A percentile compares a stretch with the other conserved stretches of the same genome.
Conservation (phyloP, 1,140 invertebrate genomes). For the Caenorhabditis brenneri region DNA sequence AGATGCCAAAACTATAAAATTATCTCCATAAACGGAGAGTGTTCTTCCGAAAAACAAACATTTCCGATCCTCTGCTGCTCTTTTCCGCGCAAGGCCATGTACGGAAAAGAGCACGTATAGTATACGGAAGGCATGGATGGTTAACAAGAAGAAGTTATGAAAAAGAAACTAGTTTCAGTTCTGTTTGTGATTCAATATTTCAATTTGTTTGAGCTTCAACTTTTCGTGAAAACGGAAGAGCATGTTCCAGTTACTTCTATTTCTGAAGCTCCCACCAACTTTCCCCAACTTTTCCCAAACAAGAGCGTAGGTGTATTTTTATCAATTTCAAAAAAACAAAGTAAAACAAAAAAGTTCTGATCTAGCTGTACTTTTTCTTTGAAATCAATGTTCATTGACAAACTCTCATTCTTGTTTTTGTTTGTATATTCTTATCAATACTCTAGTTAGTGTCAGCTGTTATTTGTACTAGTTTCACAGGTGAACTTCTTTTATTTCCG, state of each 20-base stretch:
- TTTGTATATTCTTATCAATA: not conserved
- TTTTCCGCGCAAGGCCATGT: not conserved
- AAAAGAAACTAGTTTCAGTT: not conserved
- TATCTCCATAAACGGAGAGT: not conserved
- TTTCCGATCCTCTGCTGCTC: not conserved
- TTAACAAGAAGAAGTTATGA: not conserved
- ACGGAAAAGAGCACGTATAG: slow-evolving; percentile 6
- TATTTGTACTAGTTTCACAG: not conserved
- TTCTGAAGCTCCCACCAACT: too few relatives aligned
- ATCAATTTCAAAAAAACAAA: too few relatives aligned
- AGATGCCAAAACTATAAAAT: not conserved
- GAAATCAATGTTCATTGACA: slow-evolving; percentile 16
- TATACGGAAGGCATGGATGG: too few relatives aligned
- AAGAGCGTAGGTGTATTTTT: too few relatives aligned
- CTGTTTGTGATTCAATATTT: not conserved
- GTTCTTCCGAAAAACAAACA: not conserved
- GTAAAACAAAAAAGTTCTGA: too few relatives aligned
- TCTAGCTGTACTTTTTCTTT: not conserved
- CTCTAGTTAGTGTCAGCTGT: not conserved
- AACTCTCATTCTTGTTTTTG: not conserved
- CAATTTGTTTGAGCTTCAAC: too few relatives aligned
- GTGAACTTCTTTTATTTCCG: not conserved
- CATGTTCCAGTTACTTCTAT: not conserved
- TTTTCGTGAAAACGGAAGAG: not conserved
- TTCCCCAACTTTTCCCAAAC: too few relatives aligned